Percentiles rank a stretch among this genome's conserved stretches.
Conservation (phyloP, 2,797 vertebrate species). For the Threskiornis aethiopicus region DNA sequence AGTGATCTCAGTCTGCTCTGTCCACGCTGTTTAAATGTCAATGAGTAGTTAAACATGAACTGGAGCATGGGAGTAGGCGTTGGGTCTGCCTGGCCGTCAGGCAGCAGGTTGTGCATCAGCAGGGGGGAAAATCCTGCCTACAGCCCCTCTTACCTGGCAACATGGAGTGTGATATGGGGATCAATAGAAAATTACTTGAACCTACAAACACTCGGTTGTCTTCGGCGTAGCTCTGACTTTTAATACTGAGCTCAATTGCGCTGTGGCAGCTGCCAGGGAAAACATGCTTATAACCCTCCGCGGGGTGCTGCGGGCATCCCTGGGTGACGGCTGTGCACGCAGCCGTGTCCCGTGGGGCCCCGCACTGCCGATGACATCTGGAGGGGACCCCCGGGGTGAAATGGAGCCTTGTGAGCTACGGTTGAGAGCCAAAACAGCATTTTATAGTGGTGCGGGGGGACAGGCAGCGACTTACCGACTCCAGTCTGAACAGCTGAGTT, state of each 20-base stretch:
- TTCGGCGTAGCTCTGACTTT: background rate
- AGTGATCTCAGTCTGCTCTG: background rate
- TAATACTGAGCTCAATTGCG: fast-evolving
- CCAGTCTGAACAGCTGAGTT: background rate
- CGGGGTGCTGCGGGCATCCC: background rate
- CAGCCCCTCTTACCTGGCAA: background rate
- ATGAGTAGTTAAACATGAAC: background rate
- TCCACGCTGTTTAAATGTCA: background rate
- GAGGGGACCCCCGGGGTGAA: background rate
- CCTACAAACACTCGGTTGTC: background rate
- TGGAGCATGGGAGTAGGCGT: background rate
- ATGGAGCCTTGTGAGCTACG: background rate
- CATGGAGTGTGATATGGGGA: fast-evolving
- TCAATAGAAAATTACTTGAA: background rate
- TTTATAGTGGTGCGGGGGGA: fast-evolving
- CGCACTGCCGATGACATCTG: fast-evolving
- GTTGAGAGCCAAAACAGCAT: background rate
- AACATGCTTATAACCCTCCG: fast-evolving
- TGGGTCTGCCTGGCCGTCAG: background rate
- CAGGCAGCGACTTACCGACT: fast-evolving
- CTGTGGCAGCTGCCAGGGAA: background rate
- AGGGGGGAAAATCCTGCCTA: background rate
- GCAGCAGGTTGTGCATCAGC: background rate
- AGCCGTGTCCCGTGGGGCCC: fast-evolving
- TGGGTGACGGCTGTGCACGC: fast-evolving